Percentiles rank a stretch among this genome's conserved stretches.
phyloP scores from a whole-genome alignment of 2,888 invertebrate genomes.

The Erynnis tages region DNA sequence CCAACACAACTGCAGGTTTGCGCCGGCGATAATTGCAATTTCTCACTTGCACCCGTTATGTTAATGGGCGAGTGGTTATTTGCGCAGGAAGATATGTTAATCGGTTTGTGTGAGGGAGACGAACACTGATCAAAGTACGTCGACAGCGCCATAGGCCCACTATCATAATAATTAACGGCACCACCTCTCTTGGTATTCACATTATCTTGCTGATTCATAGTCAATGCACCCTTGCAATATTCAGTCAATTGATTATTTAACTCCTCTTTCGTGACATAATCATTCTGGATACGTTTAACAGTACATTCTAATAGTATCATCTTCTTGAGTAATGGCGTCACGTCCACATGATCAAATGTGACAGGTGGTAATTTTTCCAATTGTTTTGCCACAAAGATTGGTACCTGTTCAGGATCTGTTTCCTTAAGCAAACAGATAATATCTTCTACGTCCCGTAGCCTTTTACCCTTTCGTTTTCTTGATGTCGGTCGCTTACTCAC shows the following conservation, averaged over 20 bases:
- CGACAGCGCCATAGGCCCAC: constrained; percentile 12
- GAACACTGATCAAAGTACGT: neutral
- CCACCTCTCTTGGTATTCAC: constrained; percentile 12
- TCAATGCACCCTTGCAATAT: neutral
- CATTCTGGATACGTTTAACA: neutral
- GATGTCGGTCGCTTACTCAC: neutral
- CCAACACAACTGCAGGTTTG: neutral
- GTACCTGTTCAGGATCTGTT: constrained; percentile 28
- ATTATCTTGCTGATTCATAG: constrained; percentile 3
- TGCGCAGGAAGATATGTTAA: neutral
- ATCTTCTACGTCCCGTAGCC: constrained; percentile 21
- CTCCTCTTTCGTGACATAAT: constrained; percentile 6
- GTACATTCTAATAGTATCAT: neutral
- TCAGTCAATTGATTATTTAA: neutral
- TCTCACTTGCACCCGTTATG: neutral
- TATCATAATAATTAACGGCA: neutral
- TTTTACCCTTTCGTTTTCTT: constrained; percentile 24
- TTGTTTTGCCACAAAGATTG: constrained; percentile 28
- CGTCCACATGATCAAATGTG: constrained; percentile 29
- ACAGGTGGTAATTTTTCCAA: constrained; percentile 28
- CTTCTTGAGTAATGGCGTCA: constrained; percentile 26
- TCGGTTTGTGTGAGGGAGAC: neutral
- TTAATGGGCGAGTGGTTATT: neutral
- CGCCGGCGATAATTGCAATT: neutral
- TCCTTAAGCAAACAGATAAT: constrained; percentile 27